Base-by-base conservation (phyloP, 2,113 vertebrate species). In the Pterocles burchelli region DNA sequence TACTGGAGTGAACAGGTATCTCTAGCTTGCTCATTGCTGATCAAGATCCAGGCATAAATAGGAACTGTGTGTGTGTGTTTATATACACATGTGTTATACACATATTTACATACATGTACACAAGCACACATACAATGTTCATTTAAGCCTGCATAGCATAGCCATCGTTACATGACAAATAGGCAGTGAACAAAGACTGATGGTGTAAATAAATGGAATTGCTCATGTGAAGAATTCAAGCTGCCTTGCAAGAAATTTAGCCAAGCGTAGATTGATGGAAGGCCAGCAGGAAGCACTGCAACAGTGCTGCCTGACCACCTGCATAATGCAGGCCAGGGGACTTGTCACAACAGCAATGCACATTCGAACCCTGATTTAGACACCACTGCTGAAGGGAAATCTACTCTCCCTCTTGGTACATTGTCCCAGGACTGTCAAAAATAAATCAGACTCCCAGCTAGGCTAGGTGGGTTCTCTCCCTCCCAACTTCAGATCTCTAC, bases 41-140 rank as follows among this genome's bases (percentile, higher is more conserved):
- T 14, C 33, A 33, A 74, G 61, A 61, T 45, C 54, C 28, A 51
- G 63, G 21, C 33, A 49, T 63, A 66, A 70, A 34, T 8, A 7
- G 66, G 74, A 18, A 24, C 13, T 36, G 3, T 62, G 10, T 26
- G 16, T 74, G 29, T 62, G 7, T 72, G 9, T 24, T 22, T 3
- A 6, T 13, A 38, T 13, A 26, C 19, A 59, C 16, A 5, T 0
- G 0, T 34, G 15, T 76, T 77, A n/a, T 21, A 74, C n/a, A n/a
- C 22, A 45, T 34, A 34, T 51, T 59, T 70, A 26, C 3, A 2
- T 21, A 26, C 5, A 17, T 31, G 58, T 57, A 34, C 21, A 41
- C 16, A 52, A 54, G 38, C 33, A 51, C 18, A 22, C 7, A 17
- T 12, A 25, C 6, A n/a, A 6, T 24, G 13, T 48, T 68, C 43